A percentile compares a stretch with the other conserved stretches of the same genome.
phyloP scores from a whole-genome alignment of 2,113 vertebrate genomes.

The Prinia subflava region DNA sequence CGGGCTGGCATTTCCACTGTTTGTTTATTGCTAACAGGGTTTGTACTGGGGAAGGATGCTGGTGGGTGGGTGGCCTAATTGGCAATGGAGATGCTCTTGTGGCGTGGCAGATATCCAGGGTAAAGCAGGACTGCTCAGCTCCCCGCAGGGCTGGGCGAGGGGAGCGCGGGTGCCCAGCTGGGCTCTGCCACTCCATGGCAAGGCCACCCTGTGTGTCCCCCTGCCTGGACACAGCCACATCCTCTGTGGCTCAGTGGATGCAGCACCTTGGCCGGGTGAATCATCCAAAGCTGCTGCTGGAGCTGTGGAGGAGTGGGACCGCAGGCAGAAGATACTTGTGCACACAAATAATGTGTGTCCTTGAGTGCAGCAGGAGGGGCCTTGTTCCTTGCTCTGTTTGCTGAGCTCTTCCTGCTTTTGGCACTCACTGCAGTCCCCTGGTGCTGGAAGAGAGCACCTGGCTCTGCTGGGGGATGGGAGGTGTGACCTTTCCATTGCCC shows the following conservation, averaged over 20 bases:
- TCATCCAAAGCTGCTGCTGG: neutral
- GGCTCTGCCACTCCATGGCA: neutral
- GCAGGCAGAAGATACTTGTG: neutral
- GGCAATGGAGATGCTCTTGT: conserved; percentile 44
- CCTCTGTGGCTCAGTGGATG: neutral
- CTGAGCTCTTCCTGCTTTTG: neutral
- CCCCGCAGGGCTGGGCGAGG: neutral
- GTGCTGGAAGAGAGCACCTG: neutral
- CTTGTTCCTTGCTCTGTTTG: neutral
- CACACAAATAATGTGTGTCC: neutral
- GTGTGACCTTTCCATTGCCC: neutral
- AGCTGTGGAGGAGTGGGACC: fast-evolving
- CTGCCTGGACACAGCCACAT: neutral
- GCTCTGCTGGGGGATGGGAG: neutral
- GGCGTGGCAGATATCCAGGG: conserved; percentile 46
- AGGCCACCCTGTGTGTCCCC: fast-evolving
- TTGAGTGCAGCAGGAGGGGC: neutral
- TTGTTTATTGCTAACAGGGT: conserved; percentile 50
- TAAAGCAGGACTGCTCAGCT: conserved; percentile 31
- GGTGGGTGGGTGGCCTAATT: conserved; percentile 60
- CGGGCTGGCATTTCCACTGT: conserved; percentile 41
- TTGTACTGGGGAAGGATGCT: conserved; percentile 50
- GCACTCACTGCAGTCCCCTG: neutral
- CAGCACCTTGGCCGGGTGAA: fast-evolving
- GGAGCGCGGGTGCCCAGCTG: neutral